A percentile compares a stretch with the other conserved stretches of the same genome.
phyloP scores from a whole-genome alignment of 92 coral and sea anemone genomes.

The Palythoa grandis region DNA sequence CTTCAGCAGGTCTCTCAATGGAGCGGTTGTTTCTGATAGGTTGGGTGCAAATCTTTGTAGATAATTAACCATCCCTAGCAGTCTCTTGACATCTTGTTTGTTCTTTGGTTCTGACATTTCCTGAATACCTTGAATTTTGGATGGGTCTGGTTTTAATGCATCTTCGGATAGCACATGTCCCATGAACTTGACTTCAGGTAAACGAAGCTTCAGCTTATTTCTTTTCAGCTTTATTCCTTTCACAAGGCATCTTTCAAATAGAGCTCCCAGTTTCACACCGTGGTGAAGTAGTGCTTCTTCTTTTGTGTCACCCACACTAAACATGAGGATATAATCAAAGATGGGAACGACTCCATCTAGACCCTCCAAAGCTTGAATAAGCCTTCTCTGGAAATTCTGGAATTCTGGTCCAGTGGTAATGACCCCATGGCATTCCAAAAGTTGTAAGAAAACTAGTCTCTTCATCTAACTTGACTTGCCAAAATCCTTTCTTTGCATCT shows the following conservation, averaged over 20 bases:
- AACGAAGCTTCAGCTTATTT: slow-evolving; percentile 38
- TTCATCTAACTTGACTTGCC: slow-evolving; percentile 52
- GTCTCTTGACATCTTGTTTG: no score
- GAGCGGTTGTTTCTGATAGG: no score
- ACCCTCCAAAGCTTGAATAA: slow-evolving; percentile 30
- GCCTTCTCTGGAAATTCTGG: slow-evolving; percentile 43
- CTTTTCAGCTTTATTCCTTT: no score
- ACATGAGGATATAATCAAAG: slow-evolving; percentile 30
- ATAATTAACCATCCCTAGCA: no score
- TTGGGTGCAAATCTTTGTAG: no score
- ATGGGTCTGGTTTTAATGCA: no score
- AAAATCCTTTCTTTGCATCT: slow-evolving; percentile 38
- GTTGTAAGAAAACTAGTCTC: slow-evolving; percentile 46
- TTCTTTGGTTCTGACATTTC: no score
- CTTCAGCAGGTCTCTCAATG: no score
- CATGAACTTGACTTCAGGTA: slow-evolving; percentile 37
- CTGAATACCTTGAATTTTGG: no score
- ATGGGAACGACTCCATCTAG: slow-evolving; percentile 3
- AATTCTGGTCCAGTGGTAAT: slow-evolving; percentile 37
- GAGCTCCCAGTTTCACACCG: slow-evolving; percentile 15
- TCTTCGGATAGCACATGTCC: no score
- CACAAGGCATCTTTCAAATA: no score
- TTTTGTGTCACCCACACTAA: slow-evolving; percentile 10
- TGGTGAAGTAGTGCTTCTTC: slow-evolving; percentile 33
- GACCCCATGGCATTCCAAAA: slow-evolving; percentile 31